Evolutionary conservation across 2,113 vertebrate genomes (phyloP).

Genomic region (Tichodroma muraria): DNA sequence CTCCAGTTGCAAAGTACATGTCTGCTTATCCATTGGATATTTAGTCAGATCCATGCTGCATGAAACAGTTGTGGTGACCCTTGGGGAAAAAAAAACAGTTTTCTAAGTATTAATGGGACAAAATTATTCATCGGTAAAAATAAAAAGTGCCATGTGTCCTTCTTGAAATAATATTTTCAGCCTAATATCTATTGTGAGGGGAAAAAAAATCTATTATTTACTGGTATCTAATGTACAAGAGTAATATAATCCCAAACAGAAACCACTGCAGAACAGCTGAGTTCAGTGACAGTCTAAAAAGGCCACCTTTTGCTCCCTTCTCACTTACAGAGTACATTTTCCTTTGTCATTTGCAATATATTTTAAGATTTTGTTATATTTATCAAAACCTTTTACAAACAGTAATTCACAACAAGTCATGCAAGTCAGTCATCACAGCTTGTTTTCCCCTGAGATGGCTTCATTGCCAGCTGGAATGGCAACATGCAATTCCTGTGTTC

Average conservation of each 20-base stretch:
- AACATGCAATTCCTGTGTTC: neutral
- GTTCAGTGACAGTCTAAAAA: neutral
- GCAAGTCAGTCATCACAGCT: neutral
- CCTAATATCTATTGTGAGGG: neutral
- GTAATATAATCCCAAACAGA: neutral
- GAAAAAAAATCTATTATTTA: neutral
- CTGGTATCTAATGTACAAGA: neutral
- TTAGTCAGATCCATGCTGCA: slow-evolving; percentile 93
- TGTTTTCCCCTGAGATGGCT: neutral
- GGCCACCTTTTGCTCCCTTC: neutral
- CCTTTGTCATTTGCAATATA: neutral
- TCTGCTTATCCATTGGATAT: slow-evolving; percentile 93
- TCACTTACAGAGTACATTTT: neutral
- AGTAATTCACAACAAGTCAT: neutral
- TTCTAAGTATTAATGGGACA: neutral
- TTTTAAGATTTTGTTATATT: neutral
- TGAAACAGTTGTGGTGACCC: slow-evolving; percentile 87
- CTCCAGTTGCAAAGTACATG: slow-evolving; percentile 87
- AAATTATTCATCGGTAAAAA: neutral
- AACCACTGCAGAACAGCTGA: neutral
- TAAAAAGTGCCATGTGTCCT: neutral
- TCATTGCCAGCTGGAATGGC: neutral
- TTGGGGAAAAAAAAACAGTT: neutral
- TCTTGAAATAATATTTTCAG: neutral
- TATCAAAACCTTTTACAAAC: neutral